These are phyloP conservation scores for Sitta europaea DNA, from an alignment of 2,113 vertebrate species.

Conservation along the genomic window DNA sequence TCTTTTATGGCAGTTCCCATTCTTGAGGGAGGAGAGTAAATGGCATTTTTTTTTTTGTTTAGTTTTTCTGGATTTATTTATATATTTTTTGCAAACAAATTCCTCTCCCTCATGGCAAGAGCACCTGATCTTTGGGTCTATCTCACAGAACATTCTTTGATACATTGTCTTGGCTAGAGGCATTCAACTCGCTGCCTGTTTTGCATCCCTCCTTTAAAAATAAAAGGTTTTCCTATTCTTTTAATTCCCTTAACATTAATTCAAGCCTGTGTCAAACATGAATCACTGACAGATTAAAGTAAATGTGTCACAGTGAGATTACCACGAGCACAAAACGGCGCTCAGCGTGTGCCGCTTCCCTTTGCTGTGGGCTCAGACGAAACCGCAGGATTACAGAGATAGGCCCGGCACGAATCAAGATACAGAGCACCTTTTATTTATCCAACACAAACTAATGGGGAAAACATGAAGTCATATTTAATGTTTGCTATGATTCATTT, in stretches of 20 bases:
- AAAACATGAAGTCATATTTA: not conserved
- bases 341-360: not conserved
- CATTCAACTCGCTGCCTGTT: not conserved
- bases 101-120: not conserved
- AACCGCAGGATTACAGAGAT: not conserved
- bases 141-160: not conserved
- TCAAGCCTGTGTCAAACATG: slow-evolving; percentile 12
- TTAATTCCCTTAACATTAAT: slow-evolving; percentile 29
- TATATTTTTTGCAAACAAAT: not conserved
- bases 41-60: not conserved
- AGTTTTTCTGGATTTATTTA: not conserved
- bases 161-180: not conserved
- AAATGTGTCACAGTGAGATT: slow-evolving; percentile 30
- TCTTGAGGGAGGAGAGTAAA: not conserved
- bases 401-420: not conserved
- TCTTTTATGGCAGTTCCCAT: not conserved
- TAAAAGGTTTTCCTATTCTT: not conserved
- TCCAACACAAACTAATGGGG: not conserved
- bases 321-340: not conserved
- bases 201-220: not conserved
- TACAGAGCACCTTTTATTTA: not conserved
- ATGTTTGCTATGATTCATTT: not conserved
- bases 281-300: slow-evolving; percentile 24
- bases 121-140: not conserved
- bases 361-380: not conserved